Conservation (phyloP, 2,113 vertebrate species). For the Dasyprocta punctata region DNA sequence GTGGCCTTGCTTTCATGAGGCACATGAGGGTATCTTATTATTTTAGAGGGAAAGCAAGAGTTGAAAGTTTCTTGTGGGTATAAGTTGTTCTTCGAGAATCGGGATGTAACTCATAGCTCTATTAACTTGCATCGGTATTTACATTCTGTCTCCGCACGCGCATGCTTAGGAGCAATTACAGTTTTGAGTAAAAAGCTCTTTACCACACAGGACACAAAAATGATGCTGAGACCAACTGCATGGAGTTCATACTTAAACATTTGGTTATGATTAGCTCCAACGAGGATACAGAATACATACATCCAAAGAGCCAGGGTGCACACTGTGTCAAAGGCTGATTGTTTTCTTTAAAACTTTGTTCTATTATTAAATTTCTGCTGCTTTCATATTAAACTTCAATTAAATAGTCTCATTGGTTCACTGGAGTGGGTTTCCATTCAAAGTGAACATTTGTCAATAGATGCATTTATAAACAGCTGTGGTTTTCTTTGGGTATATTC, state of each 20-base stretch:
- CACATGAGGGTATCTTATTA: slow-evolving; percentile 34
- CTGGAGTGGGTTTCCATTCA: slow-evolving; percentile 75
- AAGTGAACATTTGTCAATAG: slow-evolving; percentile 75
- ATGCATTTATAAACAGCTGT: slow-evolving; percentile 81
- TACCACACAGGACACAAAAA: slow-evolving; percentile 60
- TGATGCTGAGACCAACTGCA: slow-evolving; percentile 32
- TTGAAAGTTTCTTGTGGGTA: slow-evolving; percentile 41
- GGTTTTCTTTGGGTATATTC: slow-evolving; percentile 68
- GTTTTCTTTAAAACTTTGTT: slow-evolving; percentile 74
- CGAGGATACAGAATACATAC: slow-evolving; percentile 65
- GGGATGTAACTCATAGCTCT: neutral
- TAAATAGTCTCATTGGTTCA: slow-evolving; percentile 66
- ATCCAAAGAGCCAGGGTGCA: slow-evolving; percentile 37
- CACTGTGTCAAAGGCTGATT: slow-evolving; percentile 55
- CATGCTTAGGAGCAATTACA: slow-evolving; percentile 41
- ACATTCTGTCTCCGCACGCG: slow-evolving; percentile 54
- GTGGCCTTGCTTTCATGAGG: neutral
- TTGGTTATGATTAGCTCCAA: slow-evolving; percentile 63
- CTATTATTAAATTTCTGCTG: slow-evolving; percentile 72
- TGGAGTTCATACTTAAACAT: slow-evolving; percentile 49
- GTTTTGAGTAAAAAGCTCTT: slow-evolving; percentile 63
- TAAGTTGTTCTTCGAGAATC: slow-evolving; percentile 49
- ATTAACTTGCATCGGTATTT: slow-evolving; percentile 21
- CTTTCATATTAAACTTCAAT: slow-evolving; percentile 78
- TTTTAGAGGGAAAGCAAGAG: slow-evolving; percentile 18